Conservation (phyloP, 2,888 invertebrate species). For the Leptopilina myrica region DNA sequence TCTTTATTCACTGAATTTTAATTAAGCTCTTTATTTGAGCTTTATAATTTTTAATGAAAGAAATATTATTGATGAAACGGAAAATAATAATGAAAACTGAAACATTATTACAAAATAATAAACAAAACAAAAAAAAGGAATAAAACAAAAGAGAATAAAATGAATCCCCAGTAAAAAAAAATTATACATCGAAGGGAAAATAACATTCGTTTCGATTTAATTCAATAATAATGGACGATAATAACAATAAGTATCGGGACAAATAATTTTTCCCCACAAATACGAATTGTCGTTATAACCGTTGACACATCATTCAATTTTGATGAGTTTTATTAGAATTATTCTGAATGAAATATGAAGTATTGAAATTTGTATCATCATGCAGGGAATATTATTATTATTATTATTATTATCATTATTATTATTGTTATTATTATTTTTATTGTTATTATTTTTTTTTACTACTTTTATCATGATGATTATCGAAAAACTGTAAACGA, state of each 20-base stretch:
- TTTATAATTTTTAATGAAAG: no score
- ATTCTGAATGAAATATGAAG: background rate
- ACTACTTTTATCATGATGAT: background rate
- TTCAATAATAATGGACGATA: background rate
- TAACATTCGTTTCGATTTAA: background rate
- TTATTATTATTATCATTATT: no score
- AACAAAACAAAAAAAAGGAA: no score
- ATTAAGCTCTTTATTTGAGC: no score
- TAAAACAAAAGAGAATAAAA: no score
- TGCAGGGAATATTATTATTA: background rate
- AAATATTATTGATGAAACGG: no score
- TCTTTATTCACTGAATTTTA: no score
- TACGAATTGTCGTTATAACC: background rate
- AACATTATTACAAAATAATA: no score
- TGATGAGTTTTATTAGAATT: conserved; percentile 1
- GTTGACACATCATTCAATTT: background rate
- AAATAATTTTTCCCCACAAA: conserved; percentile 4
- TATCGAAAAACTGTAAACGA: background rate
- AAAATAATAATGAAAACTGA: no score
- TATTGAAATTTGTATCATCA: background rate
- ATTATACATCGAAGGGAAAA: background rate
- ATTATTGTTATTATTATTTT: no score
- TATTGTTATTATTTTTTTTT: no score
- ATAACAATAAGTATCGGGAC: conserved; percentile 7
- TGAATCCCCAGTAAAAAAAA: no score